Percentiles rank a stretch among this genome's conserved stretches.
These are phyloP conservation scores for Cyclina sinensis DNA, from an alignment of 1,140 invertebrate species.

Conservation along the genomic window DNA sequence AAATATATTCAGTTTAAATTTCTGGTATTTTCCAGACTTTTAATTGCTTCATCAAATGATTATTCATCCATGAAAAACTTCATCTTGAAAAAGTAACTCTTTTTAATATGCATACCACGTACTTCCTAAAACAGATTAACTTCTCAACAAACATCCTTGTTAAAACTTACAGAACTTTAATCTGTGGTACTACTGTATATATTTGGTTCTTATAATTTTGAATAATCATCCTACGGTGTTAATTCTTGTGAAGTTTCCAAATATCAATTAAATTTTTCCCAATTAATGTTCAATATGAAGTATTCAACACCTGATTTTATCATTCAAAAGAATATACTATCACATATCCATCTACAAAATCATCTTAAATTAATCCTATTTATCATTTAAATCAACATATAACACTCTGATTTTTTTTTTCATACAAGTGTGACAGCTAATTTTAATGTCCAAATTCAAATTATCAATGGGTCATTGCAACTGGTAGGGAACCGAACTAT, in stretches of 20 bases:
- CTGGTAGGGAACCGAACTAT: constrained; percentile 33
- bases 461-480: constrained; percentile 45
- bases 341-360: neutral
- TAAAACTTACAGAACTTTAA: too few species aligned
- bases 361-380: neutral
- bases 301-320: constrained; percentile 19
- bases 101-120: too few species aligned
- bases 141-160: too few species aligned
- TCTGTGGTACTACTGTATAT: too few species aligned
- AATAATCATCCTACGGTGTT: neutral
- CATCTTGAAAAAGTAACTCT: too few species aligned
- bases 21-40: too few species aligned
- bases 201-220: too few species aligned
- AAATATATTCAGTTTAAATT: too few species aligned
- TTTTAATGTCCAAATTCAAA: constrained; percentile 28
- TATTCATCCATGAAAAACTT: too few species aligned
- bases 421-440: neutral
- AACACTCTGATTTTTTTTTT: constrained; percentile 6
- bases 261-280: constrained; percentile 3
- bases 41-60: too few species aligned
- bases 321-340: neutral
- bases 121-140: too few species aligned
- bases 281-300: neutral
- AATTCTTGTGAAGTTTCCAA: neutral
- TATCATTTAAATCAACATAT: neutral